Percentiles rank a stretch among this genome's conserved stretches.
These are phyloP conservation scores for Tenebrosternarchus preto DNA, from an alignment of 2,113 vertebrate species.

Conservation along the genomic window DNA sequence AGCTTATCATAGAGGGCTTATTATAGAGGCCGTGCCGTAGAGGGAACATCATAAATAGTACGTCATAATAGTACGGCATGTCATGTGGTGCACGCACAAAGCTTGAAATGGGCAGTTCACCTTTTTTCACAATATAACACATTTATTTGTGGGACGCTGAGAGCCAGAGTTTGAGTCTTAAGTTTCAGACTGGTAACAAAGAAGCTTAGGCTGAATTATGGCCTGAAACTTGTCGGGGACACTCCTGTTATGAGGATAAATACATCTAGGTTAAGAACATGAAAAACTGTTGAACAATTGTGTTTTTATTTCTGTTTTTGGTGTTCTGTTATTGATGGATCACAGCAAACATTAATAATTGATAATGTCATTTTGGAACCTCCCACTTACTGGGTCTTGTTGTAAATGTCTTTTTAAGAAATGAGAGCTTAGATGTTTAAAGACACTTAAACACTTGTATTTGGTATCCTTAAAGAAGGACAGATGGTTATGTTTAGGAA, in stretches of 20 bases:
- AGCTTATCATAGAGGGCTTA: too few species aligned
- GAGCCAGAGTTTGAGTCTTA: background rate
- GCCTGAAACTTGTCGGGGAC: background rate
- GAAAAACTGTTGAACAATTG: background rate
- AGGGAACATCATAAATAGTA: too few species aligned
- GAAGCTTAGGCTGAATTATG: background rate
- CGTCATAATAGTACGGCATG: background rate
- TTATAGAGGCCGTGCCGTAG: too few species aligned
- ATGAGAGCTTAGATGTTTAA: constrained; percentile 5
- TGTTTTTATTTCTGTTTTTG: background rate
- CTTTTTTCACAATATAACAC: background rate
- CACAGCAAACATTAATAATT: constrained; percentile 7
- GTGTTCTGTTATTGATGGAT: background rate
- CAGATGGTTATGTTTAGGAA: constrained; percentile 20
- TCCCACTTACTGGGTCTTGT: background rate
- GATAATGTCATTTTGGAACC: constrained; percentile 4
- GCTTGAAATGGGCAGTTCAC: constrained; percentile 1
- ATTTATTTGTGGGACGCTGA: too few species aligned
- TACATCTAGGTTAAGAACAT: background rate
- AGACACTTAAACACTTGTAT: background rate
- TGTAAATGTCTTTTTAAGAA: background rate
- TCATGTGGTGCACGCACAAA: background rate
- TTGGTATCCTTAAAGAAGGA: constrained; percentile 21
- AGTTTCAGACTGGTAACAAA: background rate
- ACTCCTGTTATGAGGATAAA: background rate